These are phyloP conservation scores for Anomalospiza imberbis DNA, from an alignment of 2,797 vertebrate genomes.

Conservation along the genomic window DNA sequence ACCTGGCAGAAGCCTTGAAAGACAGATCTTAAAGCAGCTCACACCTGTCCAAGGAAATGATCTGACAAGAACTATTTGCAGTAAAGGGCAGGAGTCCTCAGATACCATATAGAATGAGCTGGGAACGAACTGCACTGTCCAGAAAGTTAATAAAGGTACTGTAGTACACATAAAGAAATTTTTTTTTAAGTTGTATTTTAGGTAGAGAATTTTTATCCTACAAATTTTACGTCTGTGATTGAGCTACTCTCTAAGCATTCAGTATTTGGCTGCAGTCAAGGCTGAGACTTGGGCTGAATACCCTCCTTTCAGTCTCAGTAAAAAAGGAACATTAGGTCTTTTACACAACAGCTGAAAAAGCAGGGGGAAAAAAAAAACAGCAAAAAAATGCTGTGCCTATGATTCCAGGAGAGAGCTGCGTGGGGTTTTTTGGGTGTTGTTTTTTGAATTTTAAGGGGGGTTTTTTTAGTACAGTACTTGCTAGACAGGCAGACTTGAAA, in stretches of 20 bases:
- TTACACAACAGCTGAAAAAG: neutral
- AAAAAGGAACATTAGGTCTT: conserved; percentile 4
- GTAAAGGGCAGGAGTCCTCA: conserved; percentile 12
- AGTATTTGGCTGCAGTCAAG: neutral
- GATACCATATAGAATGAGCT: neutral
- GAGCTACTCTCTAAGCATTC: neutral
- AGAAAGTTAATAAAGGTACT: neutral
- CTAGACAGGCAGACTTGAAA: conserved; percentile 1
- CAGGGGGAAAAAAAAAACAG: neutral
- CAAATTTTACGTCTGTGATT: neutral
- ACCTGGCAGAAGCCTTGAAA: neutral
- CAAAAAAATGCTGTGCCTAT: neutral
- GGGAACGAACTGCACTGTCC: neutral
- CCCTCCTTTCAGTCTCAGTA: neutral
- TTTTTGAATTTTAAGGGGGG: neutral
- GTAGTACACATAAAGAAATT: neutral
- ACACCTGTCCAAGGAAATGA: neutral
- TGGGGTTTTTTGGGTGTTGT: neutral
- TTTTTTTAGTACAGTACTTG: neutral
- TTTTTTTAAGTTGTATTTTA: neutral
- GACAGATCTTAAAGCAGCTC: conserved; percentile 1
- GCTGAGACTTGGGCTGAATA: neutral
- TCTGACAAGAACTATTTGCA: neutral
- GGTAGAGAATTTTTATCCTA: neutral
- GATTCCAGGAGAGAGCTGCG: neutral